phyloP scores from a whole-genome alignment of 2,797 vertebrate genomes.

The Muscicapa striata region DNA sequence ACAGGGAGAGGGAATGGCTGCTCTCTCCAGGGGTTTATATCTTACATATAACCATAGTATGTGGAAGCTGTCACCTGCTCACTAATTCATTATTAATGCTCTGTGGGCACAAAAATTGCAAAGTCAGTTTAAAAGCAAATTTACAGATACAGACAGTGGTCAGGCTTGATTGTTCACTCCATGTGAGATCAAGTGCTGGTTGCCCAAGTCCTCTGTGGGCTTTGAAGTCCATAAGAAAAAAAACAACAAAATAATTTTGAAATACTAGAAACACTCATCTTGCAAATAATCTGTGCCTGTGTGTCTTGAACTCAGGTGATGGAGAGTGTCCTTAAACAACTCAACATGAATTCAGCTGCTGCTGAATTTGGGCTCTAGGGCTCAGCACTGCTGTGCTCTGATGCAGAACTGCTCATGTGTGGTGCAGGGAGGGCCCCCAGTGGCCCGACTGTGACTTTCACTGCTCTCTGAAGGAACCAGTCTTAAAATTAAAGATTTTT shows the following conservation, averaged over 20 bases:
- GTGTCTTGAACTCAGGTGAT: background rate
- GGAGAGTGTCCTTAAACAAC: background rate
- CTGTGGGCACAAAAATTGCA: background rate
- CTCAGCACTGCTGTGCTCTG: background rate
- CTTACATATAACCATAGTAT: fast-evolving
- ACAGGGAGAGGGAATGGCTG: background rate
- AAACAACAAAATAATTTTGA: background rate
- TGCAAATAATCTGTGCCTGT: background rate
- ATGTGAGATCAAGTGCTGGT: background rate
- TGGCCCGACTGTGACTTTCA: background rate
- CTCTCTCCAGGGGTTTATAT: background rate
- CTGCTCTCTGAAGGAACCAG: background rate
- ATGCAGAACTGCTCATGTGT: background rate
- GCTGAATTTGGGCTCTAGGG: background rate
- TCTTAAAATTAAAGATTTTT: background rate
- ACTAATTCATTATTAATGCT: background rate
- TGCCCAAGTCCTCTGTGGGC: background rate
- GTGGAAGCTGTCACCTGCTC: background rate
- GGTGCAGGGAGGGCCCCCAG: conserved; percentile 45
- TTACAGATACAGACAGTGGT: background rate
- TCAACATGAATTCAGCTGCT: background rate
- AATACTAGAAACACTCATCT: background rate
- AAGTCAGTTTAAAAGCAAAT: background rate
- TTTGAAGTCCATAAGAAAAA: background rate
- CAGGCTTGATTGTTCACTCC: background rate